These are phyloP conservation scores for Nymphalis c-album DNA, from an alignment of 2,888 invertebrate genomes.

Conservation along the genomic window DNA sequence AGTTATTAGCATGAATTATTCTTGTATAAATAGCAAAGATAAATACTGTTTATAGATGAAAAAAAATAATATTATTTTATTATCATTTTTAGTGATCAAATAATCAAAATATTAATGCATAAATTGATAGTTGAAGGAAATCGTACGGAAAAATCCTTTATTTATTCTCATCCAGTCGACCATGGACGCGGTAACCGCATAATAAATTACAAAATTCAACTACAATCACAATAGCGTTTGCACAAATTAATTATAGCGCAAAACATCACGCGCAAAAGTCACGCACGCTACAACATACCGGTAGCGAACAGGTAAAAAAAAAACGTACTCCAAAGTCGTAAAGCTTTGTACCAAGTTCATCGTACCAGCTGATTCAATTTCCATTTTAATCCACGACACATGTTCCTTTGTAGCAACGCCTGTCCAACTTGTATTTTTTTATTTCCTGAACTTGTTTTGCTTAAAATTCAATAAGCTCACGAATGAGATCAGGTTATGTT, in stretches of 20 bases:
- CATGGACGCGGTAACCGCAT: constrained; percentile 5
- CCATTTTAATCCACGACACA: constrained; percentile 65
- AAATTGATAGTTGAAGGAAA: neutral
- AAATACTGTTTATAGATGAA: too few relatives aligned
- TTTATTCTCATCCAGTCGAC: constrained; percentile 9
- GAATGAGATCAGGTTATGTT: constrained; percentile 14
- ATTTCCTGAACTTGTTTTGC: constrained; percentile 3
- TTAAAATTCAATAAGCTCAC: constrained; percentile 17
- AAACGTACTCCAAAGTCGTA: constrained; percentile 46
- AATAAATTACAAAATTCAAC: constrained; percentile 14
- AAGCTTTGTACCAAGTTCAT: constrained; percentile 54
- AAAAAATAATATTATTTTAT: too few relatives aligned
- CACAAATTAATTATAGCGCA: constrained; percentile 19
- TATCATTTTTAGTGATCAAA: neutral
- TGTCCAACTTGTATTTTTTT: constrained; percentile 25
- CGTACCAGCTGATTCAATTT: constrained; percentile 68
- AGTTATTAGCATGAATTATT: too few relatives aligned
- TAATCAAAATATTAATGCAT: neutral
- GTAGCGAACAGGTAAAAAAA: neutral
- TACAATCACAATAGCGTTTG: constrained; percentile 15
- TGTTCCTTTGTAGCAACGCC: constrained; percentile 50
- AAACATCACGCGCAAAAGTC: constrained; percentile 17
- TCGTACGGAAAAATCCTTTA: neutral
- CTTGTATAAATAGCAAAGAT: too few relatives aligned
- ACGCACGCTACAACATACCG: neutral